Evolutionary conservation across 2,888 invertebrate genomes (phyloP).

Genomic region (Brenthis ino): DNA sequence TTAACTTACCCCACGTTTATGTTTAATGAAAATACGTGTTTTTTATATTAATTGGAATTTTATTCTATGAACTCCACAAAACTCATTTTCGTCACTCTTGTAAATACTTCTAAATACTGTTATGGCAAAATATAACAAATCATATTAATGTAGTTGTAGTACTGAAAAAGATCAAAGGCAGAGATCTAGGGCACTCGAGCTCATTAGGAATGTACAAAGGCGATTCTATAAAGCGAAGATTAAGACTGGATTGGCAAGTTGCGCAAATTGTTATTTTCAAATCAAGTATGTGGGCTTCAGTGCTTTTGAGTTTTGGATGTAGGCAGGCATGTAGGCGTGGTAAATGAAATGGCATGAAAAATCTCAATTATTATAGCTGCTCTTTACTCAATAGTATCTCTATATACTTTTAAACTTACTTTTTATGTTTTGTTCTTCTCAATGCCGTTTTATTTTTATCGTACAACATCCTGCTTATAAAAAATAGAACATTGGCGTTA

Average conservation of each 20-base stretch:
- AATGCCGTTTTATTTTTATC: no score
- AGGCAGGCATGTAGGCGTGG: constrained; percentile 17
- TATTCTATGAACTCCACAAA: not conserved
- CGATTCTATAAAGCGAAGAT: constrained; percentile 18
- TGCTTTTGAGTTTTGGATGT: constrained; percentile 6
- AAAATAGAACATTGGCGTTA: no score
- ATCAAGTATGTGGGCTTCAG: constrained; percentile 22
- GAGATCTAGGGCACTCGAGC: constrained; percentile 31
- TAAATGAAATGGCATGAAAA: constrained; percentile 11
- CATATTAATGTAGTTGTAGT: constrained; percentile 30
- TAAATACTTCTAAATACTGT: not conserved
- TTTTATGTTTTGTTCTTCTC: no score
- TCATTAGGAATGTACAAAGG: constrained; percentile 31
- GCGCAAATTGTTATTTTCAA: constrained; percentile 27
- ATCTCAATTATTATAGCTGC: not conserved
- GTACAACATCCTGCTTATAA: no score
- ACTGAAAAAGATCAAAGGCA: constrained; percentile 33
- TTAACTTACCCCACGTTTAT: not conserved
- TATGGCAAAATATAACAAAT: constrained; percentile 3
- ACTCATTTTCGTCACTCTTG: not conserved
- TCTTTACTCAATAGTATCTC: no score
- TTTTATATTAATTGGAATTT: not conserved
- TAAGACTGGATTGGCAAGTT: constrained; percentile 15
- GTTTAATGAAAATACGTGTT: not conserved
- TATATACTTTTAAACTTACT: no score